Evolutionary conservation across 2,113 vertebrate species (phyloP).

Genomic region (Steatornis caripensis): DNA sequence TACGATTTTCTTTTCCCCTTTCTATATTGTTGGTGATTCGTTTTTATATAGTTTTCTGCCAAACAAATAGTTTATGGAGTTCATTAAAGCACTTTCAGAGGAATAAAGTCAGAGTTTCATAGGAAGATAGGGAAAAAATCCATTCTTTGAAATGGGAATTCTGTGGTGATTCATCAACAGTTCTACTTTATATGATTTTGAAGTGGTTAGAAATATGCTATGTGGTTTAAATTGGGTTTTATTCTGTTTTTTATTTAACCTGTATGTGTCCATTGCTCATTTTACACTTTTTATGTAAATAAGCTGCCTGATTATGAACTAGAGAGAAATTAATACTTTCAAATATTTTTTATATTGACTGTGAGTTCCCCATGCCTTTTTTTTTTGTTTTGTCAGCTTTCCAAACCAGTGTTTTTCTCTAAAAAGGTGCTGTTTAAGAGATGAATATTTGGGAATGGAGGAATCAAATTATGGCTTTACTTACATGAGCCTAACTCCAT

Average conservation of each 20-base stretch:
- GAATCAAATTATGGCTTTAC: background rate
- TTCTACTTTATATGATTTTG: background rate
- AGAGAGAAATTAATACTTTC: conserved; percentile 53
- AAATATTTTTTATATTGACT: conserved; percentile 3
- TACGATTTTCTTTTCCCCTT: background rate
- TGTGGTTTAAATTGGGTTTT: background rate
- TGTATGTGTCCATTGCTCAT: conserved; percentile 21
- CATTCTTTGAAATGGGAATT: conserved; percentile 25
- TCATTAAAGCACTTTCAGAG: conserved; percentile 30
- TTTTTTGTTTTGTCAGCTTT: conserved; percentile 42
- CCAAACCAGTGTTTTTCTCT: background rate
- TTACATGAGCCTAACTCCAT: background rate
- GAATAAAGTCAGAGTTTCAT: conserved; percentile 1
- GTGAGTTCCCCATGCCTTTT: conserved; percentile 34
- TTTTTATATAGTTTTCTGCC: background rate
- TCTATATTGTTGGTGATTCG: background rate
- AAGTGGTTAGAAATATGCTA: background rate
- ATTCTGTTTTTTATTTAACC: conserved; percentile 41
- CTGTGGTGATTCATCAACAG: conserved; percentile 8
- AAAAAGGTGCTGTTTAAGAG: conserved; percentile 18
- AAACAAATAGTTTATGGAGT: background rate
- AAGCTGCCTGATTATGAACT: background rate
- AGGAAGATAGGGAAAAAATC: background rate
- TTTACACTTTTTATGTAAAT: conserved; percentile 56
- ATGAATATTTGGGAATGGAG: background rate